Base-by-base conservation (phyloP, 2,797 vertebrate species). In the Heliangelus exortis region DNA sequence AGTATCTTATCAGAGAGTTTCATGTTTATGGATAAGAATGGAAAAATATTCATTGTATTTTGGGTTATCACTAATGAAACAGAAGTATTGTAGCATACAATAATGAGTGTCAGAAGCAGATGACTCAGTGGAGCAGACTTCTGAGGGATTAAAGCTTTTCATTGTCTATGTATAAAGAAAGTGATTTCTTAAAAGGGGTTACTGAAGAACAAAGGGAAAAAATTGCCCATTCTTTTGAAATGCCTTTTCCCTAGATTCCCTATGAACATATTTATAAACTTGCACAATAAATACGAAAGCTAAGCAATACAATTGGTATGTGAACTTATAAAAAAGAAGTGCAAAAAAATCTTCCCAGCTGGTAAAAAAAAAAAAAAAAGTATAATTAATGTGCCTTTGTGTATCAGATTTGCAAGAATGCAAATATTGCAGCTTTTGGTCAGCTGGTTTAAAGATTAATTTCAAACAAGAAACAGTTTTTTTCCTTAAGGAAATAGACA, bases 311-410 rank as follows among this genome's bases (percentile, higher is more conserved):
- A 58, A 53, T 95, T 55, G 83, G 51, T 93, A 89, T 68, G 53
- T 63, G 87, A 83, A 96, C 43, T 91, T 95, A 91, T 13, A 95
- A 92, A 96, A 95, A 95, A 90, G 48, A 92, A 58, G 71, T 69
- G 67, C 83, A 97, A 96, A 97, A 74, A 96, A 96, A 92, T 94
- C 77, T 96, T 95, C 36, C 90, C 74, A 97, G 84, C 86, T 95
- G 97, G 87, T 96, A 94, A 95, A 97, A 94, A 94, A 45, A 45
- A 45, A 45, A 39, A 14, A 41, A 41, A 85, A 86, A 66, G 66
- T 77, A 94, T 91, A 97, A 97, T 95, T 97, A 97, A 97, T 98
- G 89, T 97, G 92, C 97, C 97, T 97, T 96, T 93, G 86, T 88
- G 84, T 96, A 96, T 94, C 88, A 96, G 88, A 97, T 97, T 97